phyloP scores from a whole-genome alignment of 2,113 vertebrate species.

The Excalfactoria chinensis region DNA sequence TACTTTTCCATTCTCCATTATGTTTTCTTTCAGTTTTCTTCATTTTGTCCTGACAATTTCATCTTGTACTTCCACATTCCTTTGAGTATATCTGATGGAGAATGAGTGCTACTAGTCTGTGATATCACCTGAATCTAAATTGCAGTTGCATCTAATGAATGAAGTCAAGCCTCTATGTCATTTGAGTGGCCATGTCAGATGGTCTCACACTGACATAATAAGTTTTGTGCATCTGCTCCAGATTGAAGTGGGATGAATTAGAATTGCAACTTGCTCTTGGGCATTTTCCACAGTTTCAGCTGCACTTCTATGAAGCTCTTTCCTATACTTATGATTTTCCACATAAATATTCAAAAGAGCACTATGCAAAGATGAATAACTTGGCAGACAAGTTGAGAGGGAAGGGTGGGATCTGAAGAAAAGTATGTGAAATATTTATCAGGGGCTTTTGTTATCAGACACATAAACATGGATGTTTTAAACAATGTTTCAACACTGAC shows the following conservation, averaged over 20 bases:
- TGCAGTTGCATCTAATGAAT: not conserved
- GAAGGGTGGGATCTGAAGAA: not conserved
- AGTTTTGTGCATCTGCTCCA: not conserved
- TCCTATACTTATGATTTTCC: not conserved
- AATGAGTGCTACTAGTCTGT: not conserved
- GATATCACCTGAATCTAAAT: not conserved
- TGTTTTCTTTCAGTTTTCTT: not conserved
- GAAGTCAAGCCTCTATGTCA: not conserved
- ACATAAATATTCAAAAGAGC: not conserved
- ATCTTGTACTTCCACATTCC: not conserved
- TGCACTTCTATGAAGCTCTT: not conserved
- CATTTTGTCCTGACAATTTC: not conserved
- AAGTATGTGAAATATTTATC: not conserved
- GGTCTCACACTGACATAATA: not conserved
- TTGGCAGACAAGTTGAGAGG: rapidly evolving
- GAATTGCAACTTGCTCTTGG: not conserved
- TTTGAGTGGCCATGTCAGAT: not conserved
- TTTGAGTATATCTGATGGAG: not conserved
- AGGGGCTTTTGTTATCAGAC: not conserved
- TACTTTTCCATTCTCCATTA: not conserved
- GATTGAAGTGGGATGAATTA: not conserved
- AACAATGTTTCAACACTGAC: constrained; percentile 17
- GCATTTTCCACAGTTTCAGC: not conserved
- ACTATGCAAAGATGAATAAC: not conserved
- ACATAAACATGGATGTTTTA: not conserved